phyloP scores from a whole-genome alignment of 2,113 vertebrate genomes.

The Synodontis membranacea region DNA sequence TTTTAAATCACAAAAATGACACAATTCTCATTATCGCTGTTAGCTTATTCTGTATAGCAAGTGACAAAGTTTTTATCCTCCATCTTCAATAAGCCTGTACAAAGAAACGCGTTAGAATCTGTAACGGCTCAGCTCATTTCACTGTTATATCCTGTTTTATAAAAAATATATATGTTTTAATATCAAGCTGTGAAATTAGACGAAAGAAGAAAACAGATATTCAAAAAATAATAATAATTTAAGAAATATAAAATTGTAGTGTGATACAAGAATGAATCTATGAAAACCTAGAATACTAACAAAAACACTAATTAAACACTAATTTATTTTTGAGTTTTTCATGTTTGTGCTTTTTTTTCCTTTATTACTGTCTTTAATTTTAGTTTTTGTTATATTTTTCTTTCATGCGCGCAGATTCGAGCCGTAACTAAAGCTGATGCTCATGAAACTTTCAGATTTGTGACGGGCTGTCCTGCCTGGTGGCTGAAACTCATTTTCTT shows the following conservation, averaged over 20 bases:
- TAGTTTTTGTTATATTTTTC: neutral
- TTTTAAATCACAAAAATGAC: neutral
- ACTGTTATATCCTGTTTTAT: constrained; percentile 54
- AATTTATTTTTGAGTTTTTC: neutral
- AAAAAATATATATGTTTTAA: constrained; percentile 55
- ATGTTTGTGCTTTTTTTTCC: neutral
- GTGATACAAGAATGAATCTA: neutral
- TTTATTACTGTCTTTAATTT: neutral
- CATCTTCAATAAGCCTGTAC: constrained; percentile 39
- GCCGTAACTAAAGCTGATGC: neutral
- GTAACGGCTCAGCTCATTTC: constrained; percentile 42
- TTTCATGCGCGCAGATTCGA: neutral
- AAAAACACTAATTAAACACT: neutral
- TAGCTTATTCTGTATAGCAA: neutral
- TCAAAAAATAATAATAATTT: neutral
- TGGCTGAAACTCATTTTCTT: constrained; percentile 23
- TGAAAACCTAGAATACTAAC: neutral
- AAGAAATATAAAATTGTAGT: neutral
- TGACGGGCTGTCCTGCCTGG: neutral
- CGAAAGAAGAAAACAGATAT: neutral
- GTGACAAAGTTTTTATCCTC: constrained; percentile 37
- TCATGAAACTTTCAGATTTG: neutral
- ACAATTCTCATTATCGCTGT: neutral
- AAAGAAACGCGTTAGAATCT: constrained; percentile 50
- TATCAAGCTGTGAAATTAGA: constrained; percentile 39